Percentiles rank a stretch among this genome's conserved stretches.
phyloP scores from a whole-genome alignment of 2,888 invertebrate genomes.

The Altica lythri region DNA sequence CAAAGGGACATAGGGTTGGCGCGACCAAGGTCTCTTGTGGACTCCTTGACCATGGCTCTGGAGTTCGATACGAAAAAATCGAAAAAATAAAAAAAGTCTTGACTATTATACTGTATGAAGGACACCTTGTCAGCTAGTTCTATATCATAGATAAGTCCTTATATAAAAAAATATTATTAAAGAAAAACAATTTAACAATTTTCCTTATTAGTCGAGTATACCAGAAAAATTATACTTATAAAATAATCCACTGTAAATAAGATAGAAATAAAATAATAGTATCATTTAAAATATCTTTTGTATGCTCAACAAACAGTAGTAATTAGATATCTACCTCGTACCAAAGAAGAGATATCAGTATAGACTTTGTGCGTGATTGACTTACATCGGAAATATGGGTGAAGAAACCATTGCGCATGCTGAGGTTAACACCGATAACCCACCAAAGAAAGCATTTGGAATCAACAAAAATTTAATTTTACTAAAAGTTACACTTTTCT shows the following conservation, averaged over 20 bases:
- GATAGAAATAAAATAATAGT: conserved; percentile 3
- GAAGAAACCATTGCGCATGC: conserved; percentile 58
- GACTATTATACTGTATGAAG: too few species aligned
- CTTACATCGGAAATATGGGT: conserved; percentile 52
- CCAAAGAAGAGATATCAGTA: conserved; percentile 36
- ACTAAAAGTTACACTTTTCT: conserved; percentile 80
- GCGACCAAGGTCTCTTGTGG: too few species aligned
- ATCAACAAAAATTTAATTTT: conserved; percentile 80
- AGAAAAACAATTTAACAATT: too few species aligned
- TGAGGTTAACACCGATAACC: conserved; percentile 55
- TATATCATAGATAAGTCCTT: too few species aligned
- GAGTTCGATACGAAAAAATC: too few species aligned
- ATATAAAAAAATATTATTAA: too few species aligned
- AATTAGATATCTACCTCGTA: conserved; percentile 25
- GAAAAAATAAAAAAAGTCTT: too few species aligned
- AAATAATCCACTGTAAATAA: conserved; percentile 6
- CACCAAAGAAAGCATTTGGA: conserved; percentile 52
- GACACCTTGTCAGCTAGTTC: too few species aligned
- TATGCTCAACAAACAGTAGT: conserved; percentile 40
- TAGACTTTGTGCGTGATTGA: conserved; percentile 30
- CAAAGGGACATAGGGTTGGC: too few species aligned
- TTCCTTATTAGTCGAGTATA: too few species aligned
- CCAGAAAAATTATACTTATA: neutral
- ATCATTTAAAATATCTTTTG: conserved; percentile 21
- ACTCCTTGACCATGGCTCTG: too few species aligned